These are phyloP conservation scores for Colaptes auratus DNA, from an alignment of 2,113 vertebrate species.

Conservation along the genomic window DNA sequence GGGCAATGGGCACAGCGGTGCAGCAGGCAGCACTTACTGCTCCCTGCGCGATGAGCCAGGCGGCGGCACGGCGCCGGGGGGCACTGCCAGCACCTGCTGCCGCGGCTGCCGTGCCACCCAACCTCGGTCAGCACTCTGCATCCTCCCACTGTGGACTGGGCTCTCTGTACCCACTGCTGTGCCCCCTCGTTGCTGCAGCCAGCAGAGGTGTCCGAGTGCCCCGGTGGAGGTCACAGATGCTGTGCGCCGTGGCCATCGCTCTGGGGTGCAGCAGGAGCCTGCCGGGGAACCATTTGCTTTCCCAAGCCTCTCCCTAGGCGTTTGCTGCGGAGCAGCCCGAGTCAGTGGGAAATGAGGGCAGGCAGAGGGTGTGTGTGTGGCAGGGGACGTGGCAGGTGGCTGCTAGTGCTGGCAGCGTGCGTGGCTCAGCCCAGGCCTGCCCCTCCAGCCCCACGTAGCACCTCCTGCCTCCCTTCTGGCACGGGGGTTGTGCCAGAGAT, in stretches of 20 bases:
- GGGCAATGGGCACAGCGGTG: not conserved
- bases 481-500: not conserved
- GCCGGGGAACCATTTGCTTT: not conserved
- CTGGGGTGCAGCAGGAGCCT: not conserved
- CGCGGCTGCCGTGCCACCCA: not conserved
- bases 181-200: not conserved
- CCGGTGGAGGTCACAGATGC: accelerated
- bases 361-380: accelerated
- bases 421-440: not conserved
- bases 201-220: accelerated
- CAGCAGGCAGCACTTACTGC: not conserved
- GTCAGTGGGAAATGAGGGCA: not conserved
- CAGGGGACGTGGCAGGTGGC: not conserved
- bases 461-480: not conserved
- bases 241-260: accelerated
- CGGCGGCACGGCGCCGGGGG: accelerated
- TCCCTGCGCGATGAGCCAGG: not conserved
- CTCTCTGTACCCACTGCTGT: accelerated
- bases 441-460: accelerated
- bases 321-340: not conserved
- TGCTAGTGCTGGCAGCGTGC: accelerated
- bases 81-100: not conserved
- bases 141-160: not conserved
- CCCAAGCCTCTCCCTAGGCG: accelerated
- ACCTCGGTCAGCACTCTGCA: not conserved